These are phyloP conservation scores for Xerus inauris DNA, from an alignment of 2,113 vertebrate genomes.

Conservation along the genomic window DNA sequence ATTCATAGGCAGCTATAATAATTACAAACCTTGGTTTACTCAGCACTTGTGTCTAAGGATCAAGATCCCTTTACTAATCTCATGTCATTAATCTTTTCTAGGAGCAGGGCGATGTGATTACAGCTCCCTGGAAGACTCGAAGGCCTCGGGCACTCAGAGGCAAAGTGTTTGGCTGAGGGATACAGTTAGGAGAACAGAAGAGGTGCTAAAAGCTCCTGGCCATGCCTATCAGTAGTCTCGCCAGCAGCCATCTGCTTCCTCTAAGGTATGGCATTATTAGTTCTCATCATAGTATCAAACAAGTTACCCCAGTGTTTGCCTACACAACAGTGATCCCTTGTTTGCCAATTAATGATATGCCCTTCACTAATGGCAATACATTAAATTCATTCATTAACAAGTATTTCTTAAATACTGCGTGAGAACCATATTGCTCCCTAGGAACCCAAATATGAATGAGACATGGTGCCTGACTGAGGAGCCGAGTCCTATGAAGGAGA, in stretches of 20 bases:
- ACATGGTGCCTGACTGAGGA: background rate
- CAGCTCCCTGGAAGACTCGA: background rate
- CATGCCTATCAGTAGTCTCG: background rate
- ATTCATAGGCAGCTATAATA: background rate
- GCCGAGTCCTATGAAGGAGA: background rate
- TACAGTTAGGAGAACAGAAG: background rate
- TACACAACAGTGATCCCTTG: background rate
- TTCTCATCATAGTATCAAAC: background rate
- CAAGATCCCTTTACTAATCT: background rate
- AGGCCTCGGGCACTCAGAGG: background rate
- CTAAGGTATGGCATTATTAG: background rate
- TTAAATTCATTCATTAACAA: background rate
- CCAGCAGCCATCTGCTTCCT: background rate
- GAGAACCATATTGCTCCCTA: background rate
- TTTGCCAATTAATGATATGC: background rate
- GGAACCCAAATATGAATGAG: background rate
- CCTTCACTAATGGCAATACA: background rate
- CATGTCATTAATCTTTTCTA: background rate
- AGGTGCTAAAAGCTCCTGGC: background rate
- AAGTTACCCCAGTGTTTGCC: background rate
- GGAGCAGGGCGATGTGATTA: background rate
- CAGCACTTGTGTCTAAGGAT: background rate
- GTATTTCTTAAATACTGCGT: conserved; percentile 12
- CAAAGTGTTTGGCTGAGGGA: background rate
- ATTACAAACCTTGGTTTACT: background rate